phyloP scores from a whole-genome alignment of 2,888 invertebrate species.

The Ecdyonurus torrentis region DNA sequence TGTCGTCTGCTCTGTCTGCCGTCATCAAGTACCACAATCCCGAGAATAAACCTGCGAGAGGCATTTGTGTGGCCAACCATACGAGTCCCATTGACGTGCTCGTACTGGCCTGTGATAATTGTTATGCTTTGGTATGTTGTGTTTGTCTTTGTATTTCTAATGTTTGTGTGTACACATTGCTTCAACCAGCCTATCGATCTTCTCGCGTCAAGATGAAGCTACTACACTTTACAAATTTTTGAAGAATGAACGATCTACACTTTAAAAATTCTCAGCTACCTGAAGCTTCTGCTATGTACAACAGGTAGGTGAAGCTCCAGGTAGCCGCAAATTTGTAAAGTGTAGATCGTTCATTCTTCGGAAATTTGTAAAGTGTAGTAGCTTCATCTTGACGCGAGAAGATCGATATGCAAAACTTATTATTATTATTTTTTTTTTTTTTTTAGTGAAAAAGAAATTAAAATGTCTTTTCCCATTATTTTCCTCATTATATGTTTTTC shows the following conservation, averaged over 20 bases:
- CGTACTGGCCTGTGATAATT: constrained; percentile 91
- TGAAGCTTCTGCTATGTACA: background rate
- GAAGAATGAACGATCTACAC: no score
- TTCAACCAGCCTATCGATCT: background rate
- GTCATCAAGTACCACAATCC: constrained; percentile 74
- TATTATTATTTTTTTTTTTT: no score
- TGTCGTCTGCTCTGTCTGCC: constrained; percentile 80
- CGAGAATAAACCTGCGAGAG: constrained; percentile 67
- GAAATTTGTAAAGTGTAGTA: no score
- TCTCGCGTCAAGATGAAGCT: no score
- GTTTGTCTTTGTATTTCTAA: background rate
- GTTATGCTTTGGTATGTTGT: constrained; percentile 87
- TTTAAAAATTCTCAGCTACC: background rate
- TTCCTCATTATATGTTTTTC: no score
- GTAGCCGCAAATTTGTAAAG: no score
- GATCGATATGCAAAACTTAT: no score
- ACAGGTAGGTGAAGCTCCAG: no score
- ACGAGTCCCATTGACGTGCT: constrained; percentile 97
- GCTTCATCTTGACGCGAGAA: no score
- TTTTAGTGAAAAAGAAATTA: no score
- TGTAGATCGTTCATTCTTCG: no score
- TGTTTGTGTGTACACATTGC: background rate
- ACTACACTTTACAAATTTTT: no score
- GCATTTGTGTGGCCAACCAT: constrained; percentile 97
- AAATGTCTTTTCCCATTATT: constrained; percentile 3